Percentiles rank a stretch among this genome's conserved stretches.
phyloP scores from a whole-genome alignment of 2,888 invertebrate genomes.

The Cantharis flavilabris region DNA sequence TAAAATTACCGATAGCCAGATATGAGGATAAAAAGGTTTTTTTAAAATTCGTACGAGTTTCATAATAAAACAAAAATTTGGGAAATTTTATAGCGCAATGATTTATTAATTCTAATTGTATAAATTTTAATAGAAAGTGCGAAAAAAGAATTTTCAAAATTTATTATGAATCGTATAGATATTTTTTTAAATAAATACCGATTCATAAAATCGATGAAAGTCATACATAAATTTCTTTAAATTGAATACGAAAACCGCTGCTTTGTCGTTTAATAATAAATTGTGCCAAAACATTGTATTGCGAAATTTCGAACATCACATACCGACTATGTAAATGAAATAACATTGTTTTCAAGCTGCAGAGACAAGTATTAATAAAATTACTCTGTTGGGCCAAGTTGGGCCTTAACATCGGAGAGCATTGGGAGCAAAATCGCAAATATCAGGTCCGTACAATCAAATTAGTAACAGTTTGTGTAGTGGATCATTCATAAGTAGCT shows the following conservation, averaged over 20 bases:
- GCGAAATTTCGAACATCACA: constrained; percentile 12
- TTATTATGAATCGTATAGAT: background rate
- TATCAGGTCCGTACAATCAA: constrained; percentile 32
- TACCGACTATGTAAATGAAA: constrained; percentile 25
- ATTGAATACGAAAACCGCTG: background rate
- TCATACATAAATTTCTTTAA: background rate
- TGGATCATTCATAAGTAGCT: constrained; percentile 52
- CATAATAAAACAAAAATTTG: background rate
- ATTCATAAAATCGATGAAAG: background rate
- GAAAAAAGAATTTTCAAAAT: background rate
- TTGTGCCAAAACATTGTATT: background rate
- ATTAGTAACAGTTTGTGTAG: constrained; percentile 50
- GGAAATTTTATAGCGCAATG: background rate
- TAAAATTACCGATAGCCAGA: background rate
- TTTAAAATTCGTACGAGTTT: background rate
- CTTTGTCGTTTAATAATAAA: background rate
- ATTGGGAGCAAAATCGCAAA: constrained; percentile 17
- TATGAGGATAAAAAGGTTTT: background rate
- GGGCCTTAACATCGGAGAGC: constrained; percentile 1
- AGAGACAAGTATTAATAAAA: constrained; percentile 27
- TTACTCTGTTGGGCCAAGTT: constrained; percentile 1
- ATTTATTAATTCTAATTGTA: background rate
- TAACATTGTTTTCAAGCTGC: constrained; percentile 21
- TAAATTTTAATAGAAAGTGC: background rate
- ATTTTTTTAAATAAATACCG: background rate